Conservation (phyloP, 1,140 invertebrate genomes). For the Aethina tumida region DNA sequence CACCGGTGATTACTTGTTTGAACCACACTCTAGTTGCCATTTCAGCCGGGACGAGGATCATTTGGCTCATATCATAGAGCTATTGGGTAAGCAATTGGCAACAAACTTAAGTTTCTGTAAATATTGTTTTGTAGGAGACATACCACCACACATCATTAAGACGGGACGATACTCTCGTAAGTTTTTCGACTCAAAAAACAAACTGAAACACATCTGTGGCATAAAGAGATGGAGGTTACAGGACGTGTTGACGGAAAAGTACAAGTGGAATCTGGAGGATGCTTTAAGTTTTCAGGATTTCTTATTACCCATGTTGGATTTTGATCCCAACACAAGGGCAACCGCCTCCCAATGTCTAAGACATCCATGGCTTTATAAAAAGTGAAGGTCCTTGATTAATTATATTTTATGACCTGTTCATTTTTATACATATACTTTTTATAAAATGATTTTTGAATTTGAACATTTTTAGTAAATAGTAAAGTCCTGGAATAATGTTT, state of each 20-base stretch:
- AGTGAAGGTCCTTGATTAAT: slow-evolving; percentile 21
- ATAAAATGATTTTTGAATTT: too few species aligned
- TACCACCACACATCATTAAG: slow-evolving; percentile 81
- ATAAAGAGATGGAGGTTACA: slow-evolving; percentile 89
- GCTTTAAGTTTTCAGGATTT: slow-evolving; percentile 88
- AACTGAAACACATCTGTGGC: slow-evolving; percentile 83
- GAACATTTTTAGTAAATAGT: too few species aligned
- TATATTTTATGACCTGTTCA: too few species aligned
- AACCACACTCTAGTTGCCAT: slow-evolving; percentile 85
- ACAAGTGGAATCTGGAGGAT: slow-evolving; percentile 79
- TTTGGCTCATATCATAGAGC: slow-evolving; percentile 95
- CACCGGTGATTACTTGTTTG: slow-evolving; percentile 98
- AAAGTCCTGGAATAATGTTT: too few species aligned
- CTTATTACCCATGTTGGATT: slow-evolving; percentile 88
- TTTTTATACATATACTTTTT: too few species aligned
- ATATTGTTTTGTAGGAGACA: too few species aligned
- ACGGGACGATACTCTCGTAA: slow-evolving; percentile 85
- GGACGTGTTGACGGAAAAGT: slow-evolving; percentile 91
- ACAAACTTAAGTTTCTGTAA: too few species aligned
- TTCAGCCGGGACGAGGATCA: slow-evolving; percentile 96
- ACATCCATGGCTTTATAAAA: slow-evolving; percentile 73
- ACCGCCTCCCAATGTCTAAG: slow-evolving; percentile 88
- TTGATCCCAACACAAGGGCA: slow-evolving; percentile 81
- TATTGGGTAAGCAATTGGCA: too few species aligned
- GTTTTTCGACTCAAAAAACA: slow-evolving; percentile 89